Evolutionary conservation across 2,797 vertebrate genomes (phyloP), one percentile per base, ranked within the genome.

Genomic region (Ficedula albicollis): DNA sequence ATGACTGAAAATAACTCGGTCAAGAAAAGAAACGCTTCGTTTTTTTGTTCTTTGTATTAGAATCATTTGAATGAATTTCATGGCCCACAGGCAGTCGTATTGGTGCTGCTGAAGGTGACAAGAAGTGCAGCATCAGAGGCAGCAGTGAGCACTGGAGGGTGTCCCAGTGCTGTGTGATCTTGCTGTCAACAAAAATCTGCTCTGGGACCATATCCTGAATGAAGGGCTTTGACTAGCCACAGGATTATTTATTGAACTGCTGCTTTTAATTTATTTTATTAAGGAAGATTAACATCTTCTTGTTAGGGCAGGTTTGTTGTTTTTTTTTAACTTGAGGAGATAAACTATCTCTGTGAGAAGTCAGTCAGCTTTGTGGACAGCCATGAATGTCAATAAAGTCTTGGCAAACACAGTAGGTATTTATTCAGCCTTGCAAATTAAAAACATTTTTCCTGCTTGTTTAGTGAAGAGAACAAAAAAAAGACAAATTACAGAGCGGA

Each of bases 341-440:
- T 92, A 81, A 92, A 89, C 79, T 79, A 43, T 69, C 84, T 81
- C 87, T 85, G 44, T 74, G 92, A 95, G 89, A 91, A 95, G 91
- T 93, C 85, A 93, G 84, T 91, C 92, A 85, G 89, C 91, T 95
- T 62, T 84, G 89, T 81, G 94, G 87, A 91, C 92, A 76, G 75
- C 82, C 76, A n/a, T 78, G 87, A 89, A 89, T 94, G 92, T 95
- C 92, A 96, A 73, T 93, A 93, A 94, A 92, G 66, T 62, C 91
- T 94, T 97, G 94, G 95, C 95, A 93, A 89, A 92, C 89, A 46
- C 59, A 86, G 91, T 59, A 93, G 76, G 77, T 94, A 91, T 92
- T 96, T 92, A 94, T 96, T 97, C 92, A 95, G 90, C 92, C 80
- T 95, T 94, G 95, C 91, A 96, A 96, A 96, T 96, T 88, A 96